phyloP scores from a whole-genome alignment of 1,140 invertebrate genomes.

The Conus ventricosus region DNA sequence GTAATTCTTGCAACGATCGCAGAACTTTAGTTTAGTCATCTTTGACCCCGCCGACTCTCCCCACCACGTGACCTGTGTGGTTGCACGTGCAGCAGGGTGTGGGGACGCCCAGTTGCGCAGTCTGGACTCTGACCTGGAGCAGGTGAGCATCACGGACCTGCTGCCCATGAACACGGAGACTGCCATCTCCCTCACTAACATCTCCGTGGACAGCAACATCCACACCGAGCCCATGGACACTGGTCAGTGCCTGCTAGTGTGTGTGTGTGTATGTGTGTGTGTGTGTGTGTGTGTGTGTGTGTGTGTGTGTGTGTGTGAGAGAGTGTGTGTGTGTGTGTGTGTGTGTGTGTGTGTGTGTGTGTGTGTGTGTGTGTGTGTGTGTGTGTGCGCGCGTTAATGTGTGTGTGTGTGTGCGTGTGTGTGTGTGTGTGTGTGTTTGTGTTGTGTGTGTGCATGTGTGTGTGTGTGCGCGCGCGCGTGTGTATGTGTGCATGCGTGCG shows the following conservation, averaged over 20 bases:
- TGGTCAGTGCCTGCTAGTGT: background rate
- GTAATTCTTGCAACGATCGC: too few species aligned
- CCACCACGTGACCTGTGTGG: too few species aligned
- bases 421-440: background rate
- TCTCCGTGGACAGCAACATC: conserved; percentile 34
- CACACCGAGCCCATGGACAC: conserved; percentile 30
- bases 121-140: conserved; percentile 20
- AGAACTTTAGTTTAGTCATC: too few species aligned
- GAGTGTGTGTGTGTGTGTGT: background rate
- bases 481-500: too few species aligned
- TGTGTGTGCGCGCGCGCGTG: background rate
- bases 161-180: conserved; percentile 14
- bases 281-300: background rate
- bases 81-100: too few species aligned
- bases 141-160: conserved; percentile 26
- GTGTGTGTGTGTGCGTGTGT: background rate
- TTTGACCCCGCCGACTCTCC: too few species aligned
- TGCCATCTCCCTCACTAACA: conserved; percentile 27
- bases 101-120: conserved; percentile 16
- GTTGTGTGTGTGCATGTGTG: background rate
- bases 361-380: conserved; percentile 1
- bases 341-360: conserved; percentile 22
- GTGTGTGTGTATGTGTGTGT: background rate
- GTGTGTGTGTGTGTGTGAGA: background rate
- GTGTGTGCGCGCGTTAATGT: background rate